Base-by-base conservation (phyloP, 2,888 invertebrate species). In the Heterodera filipjevi region DNA sequence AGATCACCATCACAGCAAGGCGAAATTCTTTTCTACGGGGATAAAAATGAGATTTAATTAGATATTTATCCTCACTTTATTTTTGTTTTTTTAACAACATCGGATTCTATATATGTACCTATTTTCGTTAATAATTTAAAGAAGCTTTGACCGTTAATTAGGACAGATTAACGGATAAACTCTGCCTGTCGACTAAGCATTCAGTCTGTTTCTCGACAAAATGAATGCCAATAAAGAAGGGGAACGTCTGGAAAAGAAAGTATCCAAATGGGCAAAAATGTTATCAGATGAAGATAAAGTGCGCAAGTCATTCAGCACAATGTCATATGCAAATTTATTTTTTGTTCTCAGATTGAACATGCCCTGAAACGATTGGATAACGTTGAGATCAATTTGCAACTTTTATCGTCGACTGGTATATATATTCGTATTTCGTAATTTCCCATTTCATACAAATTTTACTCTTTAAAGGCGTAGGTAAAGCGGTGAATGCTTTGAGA, bases 191-290 rank as follows among this genome's bases (percentile, higher is more conserved):
- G 19, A 49, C 46, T 49, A 49, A 49, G 12, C n/a, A n/a, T 16
- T 49, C 46, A 49, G 16, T 19, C 46, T n/a, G 46, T 49, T 49
- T 49, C 46, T 49, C 46, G 16, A 19, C 46, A 59, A 53, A 16
- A 59, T 59, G 59, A 59, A 27, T 59, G 27, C 27, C 5, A 74
- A 74, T 39, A n/a, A 22, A 44, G 77, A 76, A 46, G 30, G 53
- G 68, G 78, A 77, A 71, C 75, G 59, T 22, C 77, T 77, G 27
- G 39, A 73, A 27, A 66, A 71, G 39, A 77, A 76, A 77, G 74
- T 75, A 77, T 5, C 77, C 35, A 77, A 49, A 72, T 59, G 77
- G 77, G 73, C 72, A n/a, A 71, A 27, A 14, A 77, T 77, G 77
- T 39, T 77, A 59, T 30, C 59, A 33, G 35, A 66, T 33, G 78